phyloP scores from a whole-genome alignment of 2,113 vertebrate genomes.

The Ellobius talpinus region DNA sequence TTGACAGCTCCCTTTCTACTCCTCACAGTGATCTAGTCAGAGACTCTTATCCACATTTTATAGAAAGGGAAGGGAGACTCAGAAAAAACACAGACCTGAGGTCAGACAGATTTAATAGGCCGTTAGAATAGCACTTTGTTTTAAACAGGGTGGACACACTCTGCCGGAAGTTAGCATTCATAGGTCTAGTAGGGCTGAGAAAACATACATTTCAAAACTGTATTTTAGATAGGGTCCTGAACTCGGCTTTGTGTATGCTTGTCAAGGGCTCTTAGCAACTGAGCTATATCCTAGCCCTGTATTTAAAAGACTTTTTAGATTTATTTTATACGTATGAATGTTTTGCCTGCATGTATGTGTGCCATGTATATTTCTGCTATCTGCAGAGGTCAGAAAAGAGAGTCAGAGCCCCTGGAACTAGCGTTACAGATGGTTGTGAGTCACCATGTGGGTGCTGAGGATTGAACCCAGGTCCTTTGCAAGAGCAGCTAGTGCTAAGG shows the following conservation, averaged over 20 bases:
- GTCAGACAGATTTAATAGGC: background rate
- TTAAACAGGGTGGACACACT: background rate
- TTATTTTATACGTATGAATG: background rate
- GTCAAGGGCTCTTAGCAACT: background rate
- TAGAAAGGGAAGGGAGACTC: background rate
- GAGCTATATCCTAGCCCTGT: background rate
- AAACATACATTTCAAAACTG: background rate
- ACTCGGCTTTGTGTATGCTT: background rate
- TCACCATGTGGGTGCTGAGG: background rate
- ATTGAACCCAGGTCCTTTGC: background rate
- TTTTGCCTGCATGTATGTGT: background rate
- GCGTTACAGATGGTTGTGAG: background rate
- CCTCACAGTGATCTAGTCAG: background rate
- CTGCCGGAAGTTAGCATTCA: background rate
- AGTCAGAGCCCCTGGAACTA: background rate
- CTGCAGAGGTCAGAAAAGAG: background rate
- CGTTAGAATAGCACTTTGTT: background rate
- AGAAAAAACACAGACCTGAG: background rate
- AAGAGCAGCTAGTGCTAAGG: background rate
- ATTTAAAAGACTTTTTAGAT: background rate
- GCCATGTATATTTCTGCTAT: background rate
- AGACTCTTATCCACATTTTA: background rate
- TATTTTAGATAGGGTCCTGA: background rate
- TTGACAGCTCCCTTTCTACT: background rate
- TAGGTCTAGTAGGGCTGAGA: background rate